Evolutionary conservation across 2,888 invertebrate genomes (phyloP).

Genomic region (Drosophila barbarae): DNA sequence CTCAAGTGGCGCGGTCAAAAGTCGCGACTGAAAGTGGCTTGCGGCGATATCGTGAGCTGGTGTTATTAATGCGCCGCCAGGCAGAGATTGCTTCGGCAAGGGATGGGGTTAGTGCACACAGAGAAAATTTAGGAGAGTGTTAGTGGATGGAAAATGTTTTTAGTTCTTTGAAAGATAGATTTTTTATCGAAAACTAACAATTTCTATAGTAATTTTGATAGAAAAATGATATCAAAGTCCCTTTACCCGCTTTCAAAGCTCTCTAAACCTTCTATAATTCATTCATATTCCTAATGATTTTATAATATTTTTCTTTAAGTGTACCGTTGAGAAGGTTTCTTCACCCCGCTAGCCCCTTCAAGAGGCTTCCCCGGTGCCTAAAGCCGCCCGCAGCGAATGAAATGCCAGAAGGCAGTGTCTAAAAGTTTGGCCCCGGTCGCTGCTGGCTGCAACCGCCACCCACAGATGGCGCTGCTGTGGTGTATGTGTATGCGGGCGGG

Average conservation of each 20-base stretch:
- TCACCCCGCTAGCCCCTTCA: conserved; percentile 1
- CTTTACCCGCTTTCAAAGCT: too few species aligned
- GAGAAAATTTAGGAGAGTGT: not conserved
- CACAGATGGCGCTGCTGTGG: conserved; percentile 32
- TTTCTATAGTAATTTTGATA: too few species aligned
- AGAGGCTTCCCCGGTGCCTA: conserved; percentile 7
- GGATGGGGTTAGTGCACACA: not conserved
- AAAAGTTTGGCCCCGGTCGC: conserved; percentile 1
- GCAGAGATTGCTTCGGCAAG: conserved; percentile 17
- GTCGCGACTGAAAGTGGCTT: conserved; percentile 38
- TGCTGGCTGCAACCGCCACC: conserved; percentile 19
- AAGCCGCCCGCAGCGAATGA: conserved; percentile 3
- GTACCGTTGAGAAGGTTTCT: not conserved
- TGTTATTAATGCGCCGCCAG: conserved; percentile 39
- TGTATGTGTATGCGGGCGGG: conserved; percentile 16
- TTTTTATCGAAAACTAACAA: too few species aligned
- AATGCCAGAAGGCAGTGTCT: conserved; percentile 33
- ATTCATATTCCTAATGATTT: too few species aligned
- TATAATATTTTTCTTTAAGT: not conserved
- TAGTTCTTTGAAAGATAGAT: too few species aligned
- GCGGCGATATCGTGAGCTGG: conserved; percentile 33
- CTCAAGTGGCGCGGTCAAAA: conserved; percentile 35
- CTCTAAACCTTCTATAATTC: too few species aligned
- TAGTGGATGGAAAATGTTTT: too few species aligned
- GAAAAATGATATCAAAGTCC: too few species aligned